Conservation (phyloP, 1,140 invertebrate genomes). For the Meloidogyne exigua region DNA sequence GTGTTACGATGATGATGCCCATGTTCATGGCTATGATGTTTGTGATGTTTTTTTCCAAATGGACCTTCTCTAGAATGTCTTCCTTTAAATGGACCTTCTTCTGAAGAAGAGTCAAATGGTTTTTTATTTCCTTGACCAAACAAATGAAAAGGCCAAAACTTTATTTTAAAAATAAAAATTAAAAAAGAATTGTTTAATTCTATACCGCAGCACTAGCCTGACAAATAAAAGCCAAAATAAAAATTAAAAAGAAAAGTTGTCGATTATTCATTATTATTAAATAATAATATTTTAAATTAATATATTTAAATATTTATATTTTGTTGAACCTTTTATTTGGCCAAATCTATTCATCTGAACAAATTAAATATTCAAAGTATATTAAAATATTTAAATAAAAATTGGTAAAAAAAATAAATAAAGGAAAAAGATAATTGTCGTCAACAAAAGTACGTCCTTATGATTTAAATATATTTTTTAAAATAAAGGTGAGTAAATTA, state of each 20-base stretch:
- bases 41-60: not conserved
- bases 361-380: not conserved
- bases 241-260: not conserved
- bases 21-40: not conserved
- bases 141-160: not conserved
- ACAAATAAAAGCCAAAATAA: not conserved
- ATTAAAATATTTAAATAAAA: not conserved
- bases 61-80: not conserved
- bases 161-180: not conserved
- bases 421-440: not conserved
- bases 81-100: not conserved
- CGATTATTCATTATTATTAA: not conserved
- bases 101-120: not conserved
- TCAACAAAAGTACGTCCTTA: not conserved
- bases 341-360: not conserved
- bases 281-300: not conserved
- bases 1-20: not conserved
- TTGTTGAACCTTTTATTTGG: not conserved
- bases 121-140: not conserved
- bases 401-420: too few species aligned
- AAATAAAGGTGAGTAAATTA: too few species aligned
- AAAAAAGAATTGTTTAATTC: too few species aligned
- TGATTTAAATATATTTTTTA: not conserved
- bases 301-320: not conserved
- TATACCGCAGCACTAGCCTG: not conserved